Conservation (phyloP, 2,888 invertebrate species). For the Raillietiella orientalis region DNA sequence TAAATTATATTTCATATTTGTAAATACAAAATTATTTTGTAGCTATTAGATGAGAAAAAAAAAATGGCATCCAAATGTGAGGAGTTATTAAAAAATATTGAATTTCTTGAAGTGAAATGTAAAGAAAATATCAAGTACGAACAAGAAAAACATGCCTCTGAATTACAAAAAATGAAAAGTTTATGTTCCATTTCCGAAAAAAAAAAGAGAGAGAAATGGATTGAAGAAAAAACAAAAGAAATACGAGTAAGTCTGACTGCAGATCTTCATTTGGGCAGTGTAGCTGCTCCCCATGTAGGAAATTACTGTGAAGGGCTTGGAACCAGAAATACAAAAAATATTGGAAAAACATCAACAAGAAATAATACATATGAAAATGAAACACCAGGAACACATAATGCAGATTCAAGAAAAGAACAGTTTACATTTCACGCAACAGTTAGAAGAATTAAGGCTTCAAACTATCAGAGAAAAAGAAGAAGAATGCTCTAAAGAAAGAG, state of each 20-base stretch:
- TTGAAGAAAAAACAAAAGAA: slow-evolving; percentile 47
- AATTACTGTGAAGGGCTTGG: slow-evolving; percentile 52
- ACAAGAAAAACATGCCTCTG: slow-evolving; percentile 38
- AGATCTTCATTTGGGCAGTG: too few species aligned
- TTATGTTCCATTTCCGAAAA: slow-evolving; percentile 44
- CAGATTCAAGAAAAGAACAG: too few species aligned
- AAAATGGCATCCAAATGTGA: slow-evolving; percentile 37
- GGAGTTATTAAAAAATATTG: slow-evolving; percentile 25
- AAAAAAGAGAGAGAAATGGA: slow-evolving; percentile 37
- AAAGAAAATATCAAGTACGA: slow-evolving; percentile 27
- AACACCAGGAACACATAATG: slow-evolving; percentile 26
- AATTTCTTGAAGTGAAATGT: slow-evolving; percentile 28
- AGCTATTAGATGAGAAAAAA: slow-evolving; percentile 44
- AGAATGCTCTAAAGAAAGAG: not conserved
- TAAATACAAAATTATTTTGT: slow-evolving; percentile 6
- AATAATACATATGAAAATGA: slow-evolving; percentile 27
- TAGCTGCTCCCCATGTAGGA: slow-evolving; percentile 23
- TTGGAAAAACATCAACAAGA: slow-evolving; percentile 32
- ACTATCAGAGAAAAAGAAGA: not conserved
- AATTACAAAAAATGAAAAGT: slow-evolving; percentile 36
- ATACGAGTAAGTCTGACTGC: slow-evolving; percentile 26
- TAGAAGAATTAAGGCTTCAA: not conserved
- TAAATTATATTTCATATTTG: slow-evolving; percentile 3
- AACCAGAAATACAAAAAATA: slow-evolving; percentile 47
- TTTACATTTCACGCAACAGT: too few species aligned